Evolutionary conservation across 2,113 vertebrate species (phyloP), one percentile per base, ranked within the genome.

Genomic region (Parotia lawesii): DNA sequence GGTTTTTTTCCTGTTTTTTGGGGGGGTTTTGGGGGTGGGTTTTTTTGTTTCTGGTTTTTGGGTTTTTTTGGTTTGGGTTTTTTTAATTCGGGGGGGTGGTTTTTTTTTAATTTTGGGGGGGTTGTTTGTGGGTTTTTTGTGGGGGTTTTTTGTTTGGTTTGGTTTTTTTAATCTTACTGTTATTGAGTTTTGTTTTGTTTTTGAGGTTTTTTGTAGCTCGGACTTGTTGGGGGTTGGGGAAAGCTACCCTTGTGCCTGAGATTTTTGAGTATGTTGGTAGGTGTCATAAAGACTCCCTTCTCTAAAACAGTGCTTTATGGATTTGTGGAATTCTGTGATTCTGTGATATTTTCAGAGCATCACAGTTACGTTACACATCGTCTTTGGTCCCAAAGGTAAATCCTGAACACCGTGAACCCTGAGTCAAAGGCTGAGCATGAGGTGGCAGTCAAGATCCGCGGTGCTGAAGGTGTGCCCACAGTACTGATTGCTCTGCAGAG

Each of bases 191-290:
- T 31, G 27, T 9, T 50, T 44, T 33, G 2, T 11, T 45, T 28
- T 40, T n/a, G 10, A 4, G 5, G 3, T 1, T 6, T 28, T 71
- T 45, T 20, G 9, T 65, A 23, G 23, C 19, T 84, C 38, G 44
- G 21, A 7, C 11, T 47, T 71, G 9, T 3, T 16, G 4, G 9
- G 23, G 11, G 9, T 1, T 27, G 6, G 3, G 0, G 0, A 10
- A 27, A 16, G 19, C 60, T 28, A 38, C 6, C 7, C 42, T 82
- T 10, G 5, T 57, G 40, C 35, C 42, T 71, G 53, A 71, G 48
- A 24, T 54, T 48, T 62, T 62, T 56, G 0, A 11, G 2, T 40
- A 2, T 53, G 15, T 62, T 86, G 35, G 4, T 37, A 40, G 35
- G 3, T 58, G 12, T 57, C 57, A 12, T 57, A 66, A 85, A 40